Base-by-base conservation (phyloP, 2,888 invertebrate species). In the Melanchra persicariae region DNA sequence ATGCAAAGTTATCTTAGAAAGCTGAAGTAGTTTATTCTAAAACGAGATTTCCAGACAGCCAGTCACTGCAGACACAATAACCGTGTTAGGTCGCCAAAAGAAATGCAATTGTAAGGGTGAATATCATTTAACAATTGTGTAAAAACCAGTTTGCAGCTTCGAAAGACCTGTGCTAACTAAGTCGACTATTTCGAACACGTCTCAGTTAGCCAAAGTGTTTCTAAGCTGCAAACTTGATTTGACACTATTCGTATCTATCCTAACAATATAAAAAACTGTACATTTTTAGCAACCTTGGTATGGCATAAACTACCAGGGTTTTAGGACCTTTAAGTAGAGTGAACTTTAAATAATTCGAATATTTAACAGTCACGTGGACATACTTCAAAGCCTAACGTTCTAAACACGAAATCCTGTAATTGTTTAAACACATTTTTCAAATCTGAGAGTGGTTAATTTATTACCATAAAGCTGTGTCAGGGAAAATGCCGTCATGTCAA, bases 401-500 rank as follows among this genome's bases (percentile, higher is more conserved):
- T n/a, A 34, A 17, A 37, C 45, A 45, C n/a, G 3, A 51, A 69
- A 69, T 55, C 34, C 40, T 37, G 17, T 52, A 40, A 68, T 51
- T 61, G 30, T 54, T 47, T 55, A 2, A 47, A 45, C 37, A 51
- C 59, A 54, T 77, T 77, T 73, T 67, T 62, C 52, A 55, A 55
- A 17, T 24, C 47, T 37, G 24, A 49, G 55, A 52, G 26, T 34
- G 57, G 60, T 57, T 49, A 64, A 71, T 76, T 68, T 81, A 70
- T 74, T 74, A 77, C 76, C 79, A 77, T 84, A 85, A 83, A 84
- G 79, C 83, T 85, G 75, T 77, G 74, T 69, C 73, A 83, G 60
- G 67, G 73, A 84, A 85, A 83, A 76, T 69, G 74, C 64, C 83
- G 75, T 74, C 76, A 62, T 82, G 81, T 85, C 82, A 86, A 77